phyloP scores from a whole-genome alignment of 2,797 vertebrate genomes.

The Aplochiton taeniatus region DNA sequence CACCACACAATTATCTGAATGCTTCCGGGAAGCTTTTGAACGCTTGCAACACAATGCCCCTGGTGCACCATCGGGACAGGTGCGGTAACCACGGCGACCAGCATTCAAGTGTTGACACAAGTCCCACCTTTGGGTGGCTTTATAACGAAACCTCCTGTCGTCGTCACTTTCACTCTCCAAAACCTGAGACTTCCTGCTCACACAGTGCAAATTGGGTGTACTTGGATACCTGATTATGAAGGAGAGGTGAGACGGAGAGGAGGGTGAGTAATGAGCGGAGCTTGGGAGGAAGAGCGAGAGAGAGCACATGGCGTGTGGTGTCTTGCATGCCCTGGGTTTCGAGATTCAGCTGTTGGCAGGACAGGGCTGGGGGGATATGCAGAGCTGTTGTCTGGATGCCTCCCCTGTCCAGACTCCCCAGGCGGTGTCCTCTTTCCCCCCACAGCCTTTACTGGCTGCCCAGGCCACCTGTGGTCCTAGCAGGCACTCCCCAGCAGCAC shows the following conservation, averaged over 20 bases:
- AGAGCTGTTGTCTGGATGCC: constrained; percentile 76
- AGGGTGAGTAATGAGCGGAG: background rate
- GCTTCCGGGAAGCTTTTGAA: too few species aligned
- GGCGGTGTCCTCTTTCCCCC: constrained; percentile 63
- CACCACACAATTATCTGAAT: too few species aligned
- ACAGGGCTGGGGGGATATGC: constrained; percentile 60
- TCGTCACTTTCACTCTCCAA: background rate
- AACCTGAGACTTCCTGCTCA: background rate
- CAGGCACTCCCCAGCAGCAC: constrained; percentile 16
- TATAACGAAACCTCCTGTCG: background rate
- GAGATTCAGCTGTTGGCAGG: constrained; percentile 66
- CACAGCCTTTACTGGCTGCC: constrained; percentile 41
- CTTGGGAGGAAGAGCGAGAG: background rate
- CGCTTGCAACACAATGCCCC: too few species aligned
- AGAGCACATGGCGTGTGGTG: constrained; percentile 5
- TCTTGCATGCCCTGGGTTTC: constrained; percentile 36
- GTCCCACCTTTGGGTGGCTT: constrained; percentile 28
- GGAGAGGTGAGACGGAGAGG: background rate
- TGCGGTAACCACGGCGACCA: constrained; percentile 26
- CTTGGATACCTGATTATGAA: background rate
- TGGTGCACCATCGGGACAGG: constrained; percentile 20
- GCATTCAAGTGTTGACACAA: constrained; percentile 18
- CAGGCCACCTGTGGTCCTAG: constrained; percentile 49
- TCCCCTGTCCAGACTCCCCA: constrained; percentile 61
- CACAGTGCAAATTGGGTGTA: constrained; percentile 1